Evolutionary conservation across 2,888 invertebrate species (phyloP), one percentile per base, ranked within the genome.

Genomic region (Elmis aenea): DNA sequence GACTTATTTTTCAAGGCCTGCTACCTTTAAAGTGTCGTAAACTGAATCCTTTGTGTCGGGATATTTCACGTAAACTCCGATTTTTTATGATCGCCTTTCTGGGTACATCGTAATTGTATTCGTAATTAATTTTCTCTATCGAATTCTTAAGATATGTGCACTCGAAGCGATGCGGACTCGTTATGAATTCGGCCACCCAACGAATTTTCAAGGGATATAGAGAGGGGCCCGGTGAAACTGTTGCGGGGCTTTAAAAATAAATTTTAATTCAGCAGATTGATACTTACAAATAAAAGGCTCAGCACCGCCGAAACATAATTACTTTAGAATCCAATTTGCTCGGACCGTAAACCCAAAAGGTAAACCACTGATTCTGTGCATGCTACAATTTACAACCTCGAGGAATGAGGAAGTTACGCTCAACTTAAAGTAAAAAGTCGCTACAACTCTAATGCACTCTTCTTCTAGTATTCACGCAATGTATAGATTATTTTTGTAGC

Each of bases 211-310:
- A 31, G 16, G 22, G 20, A 22, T 40, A 26, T 31, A 34, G 34
- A 38, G 26, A 29, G 24, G 9, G 16, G 14, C 11, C 10, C 40
- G 27, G 25, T 32, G 26, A 37, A 37, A 37, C 30, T 24, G 29
- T 24, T 39, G 29, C n/a, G 24, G 37, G 21, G 21, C 24, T 24
- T 31, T 21, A 34, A 38, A 42, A 29, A 42, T 38, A 42, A 42
- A 42, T 42, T 31, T 42, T 38, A 42, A 42, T 42, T 25, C 31
- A 15, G 18, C 18, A 38, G 26, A 38, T 38, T 38, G 38, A 38
- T 42, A 28, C 16, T 11, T 22, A 14, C 26, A 38, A 42, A 42
- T 38, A 38, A 42, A 42, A 38, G 29, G 26, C 31, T 15, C 18
- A 26, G 33, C 13, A 24, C 20, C 22, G 38, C 42, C 33, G 33